A percentile compares a stretch with the other conserved stretches of the same genome.
Conservation (phyloP, 2,888 invertebrate genomes). For the Tetranychus piercei region DNA sequence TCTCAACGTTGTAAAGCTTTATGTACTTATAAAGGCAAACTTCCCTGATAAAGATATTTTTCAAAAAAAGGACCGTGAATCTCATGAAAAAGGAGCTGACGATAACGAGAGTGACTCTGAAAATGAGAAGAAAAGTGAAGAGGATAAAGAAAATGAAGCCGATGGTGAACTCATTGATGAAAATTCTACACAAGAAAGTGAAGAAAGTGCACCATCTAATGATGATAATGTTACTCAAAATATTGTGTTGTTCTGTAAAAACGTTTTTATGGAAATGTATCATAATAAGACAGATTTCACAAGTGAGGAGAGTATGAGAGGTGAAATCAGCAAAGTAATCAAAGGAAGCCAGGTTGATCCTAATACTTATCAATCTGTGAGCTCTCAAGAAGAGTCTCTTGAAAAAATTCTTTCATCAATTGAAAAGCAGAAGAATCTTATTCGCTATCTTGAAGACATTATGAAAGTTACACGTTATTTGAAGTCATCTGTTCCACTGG, state of each 20-base stretch:
- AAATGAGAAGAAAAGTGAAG: conserved; percentile 6
- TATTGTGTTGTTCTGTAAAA: neutral
- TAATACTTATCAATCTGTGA: neutral
- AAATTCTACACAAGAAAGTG: neutral
- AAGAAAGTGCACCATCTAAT: neutral
- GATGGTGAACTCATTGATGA: neutral
- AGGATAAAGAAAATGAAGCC: too few species aligned
- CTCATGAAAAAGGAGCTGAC: neutral
- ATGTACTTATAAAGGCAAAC: conserved; percentile 1
- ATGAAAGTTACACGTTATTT: conserved; percentile 38
- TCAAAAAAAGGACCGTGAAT: conserved; percentile 14
- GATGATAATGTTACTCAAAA: neutral
- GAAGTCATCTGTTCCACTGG: conserved; percentile 42
- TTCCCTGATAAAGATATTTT: conserved; percentile 18
- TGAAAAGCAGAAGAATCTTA: conserved; percentile 35
- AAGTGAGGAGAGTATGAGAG: conserved; percentile 5
- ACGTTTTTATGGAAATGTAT: neutral
- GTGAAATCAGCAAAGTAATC: neutral
- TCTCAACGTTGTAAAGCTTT: neutral
- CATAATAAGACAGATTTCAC: neutral
- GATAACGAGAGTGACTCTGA: neutral
- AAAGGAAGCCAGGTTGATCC: neutral
- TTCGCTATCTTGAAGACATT: conserved; percentile 50
- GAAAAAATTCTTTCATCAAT: conserved; percentile 26
- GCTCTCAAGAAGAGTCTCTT: conserved; percentile 16